Evolutionary conservation across 2,113 vertebrate genomes (phyloP), one percentile per base, ranked within the genome.

Genomic region (Danionella cerebrum): DNA sequence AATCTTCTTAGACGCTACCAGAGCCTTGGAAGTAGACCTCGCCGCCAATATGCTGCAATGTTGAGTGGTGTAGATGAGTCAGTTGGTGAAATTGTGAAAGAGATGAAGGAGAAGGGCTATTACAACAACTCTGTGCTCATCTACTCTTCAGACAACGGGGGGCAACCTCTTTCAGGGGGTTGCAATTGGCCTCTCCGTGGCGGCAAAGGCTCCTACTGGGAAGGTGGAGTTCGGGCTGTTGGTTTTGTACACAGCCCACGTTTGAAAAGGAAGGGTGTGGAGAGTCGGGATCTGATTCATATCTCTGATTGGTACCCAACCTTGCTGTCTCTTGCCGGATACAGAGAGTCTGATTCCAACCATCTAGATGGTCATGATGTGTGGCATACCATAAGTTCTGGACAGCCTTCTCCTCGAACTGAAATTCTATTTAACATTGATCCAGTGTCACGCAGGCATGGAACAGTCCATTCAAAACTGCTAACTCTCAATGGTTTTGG

Each of bases 371-470:
- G 94, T 9, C 93, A 93, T 0, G 84, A 97, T 19, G 82, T 97
- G 59, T 98, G 93, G 94, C 86, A 83, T 27, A 84, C 93, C 42
- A 89, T 98, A 51, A 97, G 92, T 0, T 87, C 92, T 70, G 92
- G 89, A 7, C 80, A 84, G 5, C 88, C 88, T 8, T 91, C 89
- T 19, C 94, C 93, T 0, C 86, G 91, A 11, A 84, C 90, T 2
- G 94, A 97, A 78, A 96, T 97, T 79, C 80, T 97, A 38, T 94
- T 94, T 82, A 97, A 98, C 83, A 98, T 97, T 11, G 95, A 98
- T 73, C 94, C 94, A 0, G 88, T 96, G 50, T 98, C 94, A 48
- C 93, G 91, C 53, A 89, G 92, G 66, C 92, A 92, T 3, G 92
- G 86, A 41, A 91, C 92, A 68, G 87, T 88, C 0, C 88, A 88